phyloP scores from a whole-genome alignment of 1,140 invertebrate species.

The Drosophila rufa region DNA sequence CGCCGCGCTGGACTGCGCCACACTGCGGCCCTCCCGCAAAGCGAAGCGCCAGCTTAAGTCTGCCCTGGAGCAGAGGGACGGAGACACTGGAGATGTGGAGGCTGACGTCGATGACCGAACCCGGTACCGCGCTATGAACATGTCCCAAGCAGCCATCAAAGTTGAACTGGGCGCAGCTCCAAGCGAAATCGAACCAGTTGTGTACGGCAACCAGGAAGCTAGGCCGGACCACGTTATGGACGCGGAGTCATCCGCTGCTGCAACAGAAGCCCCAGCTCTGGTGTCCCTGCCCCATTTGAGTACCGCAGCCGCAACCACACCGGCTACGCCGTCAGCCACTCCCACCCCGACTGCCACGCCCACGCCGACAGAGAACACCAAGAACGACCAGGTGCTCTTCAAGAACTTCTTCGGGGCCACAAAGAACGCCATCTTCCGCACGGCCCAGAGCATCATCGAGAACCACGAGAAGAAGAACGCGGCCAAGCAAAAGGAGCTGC shows the following conservation, averaged over 20 bases:
- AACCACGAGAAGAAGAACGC: slow-evolving; percentile 85
- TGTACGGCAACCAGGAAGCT: slow-evolving; percentile 24
- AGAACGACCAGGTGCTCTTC: slow-evolving; percentile 79
- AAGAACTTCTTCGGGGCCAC: slow-evolving; percentile 85
- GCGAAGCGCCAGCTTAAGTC: slow-evolving; percentile 59
- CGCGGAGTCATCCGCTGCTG: neutral
- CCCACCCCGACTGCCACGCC: slow-evolving; percentile 53
- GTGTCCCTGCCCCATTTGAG: neutral
- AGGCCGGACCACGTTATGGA: neutral
- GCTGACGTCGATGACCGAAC: slow-evolving; percentile 52
- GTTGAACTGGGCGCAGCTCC: slow-evolving; percentile 52
- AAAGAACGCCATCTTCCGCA: slow-evolving; percentile 85
- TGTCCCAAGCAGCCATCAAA: slow-evolving; percentile 77
- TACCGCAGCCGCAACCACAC: slow-evolving; percentile 18
- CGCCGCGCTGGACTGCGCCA: slow-evolving; percentile 69
- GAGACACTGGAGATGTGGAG: slow-evolving; percentile 13
- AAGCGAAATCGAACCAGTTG: slow-evolving; percentile 49
- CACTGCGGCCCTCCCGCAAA: slow-evolving; percentile 74
- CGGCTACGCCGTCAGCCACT: slow-evolving; percentile 36
- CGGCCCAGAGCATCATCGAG: slow-evolving; percentile 84
- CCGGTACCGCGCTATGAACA: slow-evolving; percentile 83
- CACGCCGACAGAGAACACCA: slow-evolving; percentile 70
- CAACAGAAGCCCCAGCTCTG: neutral
- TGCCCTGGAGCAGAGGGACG: neutral
- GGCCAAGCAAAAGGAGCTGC: slow-evolving; percentile 72